Evolutionary conservation across 1,140 invertebrate species (phyloP).

Genomic region (Meloidogyne hapla): DNA sequence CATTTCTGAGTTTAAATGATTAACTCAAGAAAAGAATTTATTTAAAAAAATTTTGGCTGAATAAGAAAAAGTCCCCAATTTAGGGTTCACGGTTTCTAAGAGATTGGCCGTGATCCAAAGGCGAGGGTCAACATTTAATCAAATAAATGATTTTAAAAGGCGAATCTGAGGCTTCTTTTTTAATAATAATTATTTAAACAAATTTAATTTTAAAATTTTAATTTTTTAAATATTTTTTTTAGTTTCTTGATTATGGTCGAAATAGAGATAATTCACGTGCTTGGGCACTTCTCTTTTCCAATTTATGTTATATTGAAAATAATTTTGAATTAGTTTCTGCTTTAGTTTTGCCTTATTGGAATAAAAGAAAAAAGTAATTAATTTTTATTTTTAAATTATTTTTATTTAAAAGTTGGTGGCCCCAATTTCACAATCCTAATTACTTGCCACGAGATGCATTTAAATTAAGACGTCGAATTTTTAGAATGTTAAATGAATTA

Average conservation of each 20-base stretch:
- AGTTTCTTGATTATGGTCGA: constrained; percentile 25
- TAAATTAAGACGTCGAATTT: constrained; percentile 1
- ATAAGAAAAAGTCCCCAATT: background rate
- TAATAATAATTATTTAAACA: constrained; percentile 11
- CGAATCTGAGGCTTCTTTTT: background rate
- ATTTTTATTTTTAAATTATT: background rate
- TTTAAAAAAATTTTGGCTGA: background rate
- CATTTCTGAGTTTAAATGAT: background rate
- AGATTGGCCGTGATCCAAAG: background rate
- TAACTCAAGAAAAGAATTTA: background rate
- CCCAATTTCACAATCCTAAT: constrained; percentile 7
- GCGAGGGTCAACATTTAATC: background rate
- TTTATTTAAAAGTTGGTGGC: constrained; percentile 21
- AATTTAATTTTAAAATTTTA: background rate
- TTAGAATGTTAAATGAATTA: constrained; percentile 7
- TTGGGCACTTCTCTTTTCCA: constrained; percentile 15
- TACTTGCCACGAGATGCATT: background rate
- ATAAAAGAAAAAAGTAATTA: constrained; percentile 18
- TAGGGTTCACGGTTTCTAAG: background rate
- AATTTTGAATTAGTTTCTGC: constrained; percentile 16
- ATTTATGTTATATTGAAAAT: constrained; percentile 25
- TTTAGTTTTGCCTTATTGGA: constrained; percentile 9
- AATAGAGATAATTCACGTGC: constrained; percentile 10
- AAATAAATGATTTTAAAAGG: background rate
- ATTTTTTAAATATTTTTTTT: too few species aligned